These are phyloP conservation scores for Stenolophus ochropezus DNA, from an alignment of 2,888 invertebrate genomes.

Conservation along the genomic window DNA sequence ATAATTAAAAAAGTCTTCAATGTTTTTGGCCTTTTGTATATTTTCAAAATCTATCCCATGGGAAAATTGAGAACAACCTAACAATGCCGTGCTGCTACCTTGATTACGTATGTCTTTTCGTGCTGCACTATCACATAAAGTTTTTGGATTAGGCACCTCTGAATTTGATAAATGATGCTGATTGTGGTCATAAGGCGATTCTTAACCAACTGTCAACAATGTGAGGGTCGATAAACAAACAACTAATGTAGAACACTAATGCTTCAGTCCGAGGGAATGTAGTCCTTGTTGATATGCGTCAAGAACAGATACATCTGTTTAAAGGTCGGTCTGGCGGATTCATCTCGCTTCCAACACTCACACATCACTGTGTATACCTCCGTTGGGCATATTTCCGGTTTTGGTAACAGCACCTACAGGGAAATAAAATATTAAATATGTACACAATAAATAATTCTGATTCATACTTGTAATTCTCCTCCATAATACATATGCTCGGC, in stretches of 20 bases:
- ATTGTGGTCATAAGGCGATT: constrained; percentile 59
- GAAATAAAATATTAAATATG: not conserved
- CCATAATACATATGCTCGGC: constrained; percentile 81
- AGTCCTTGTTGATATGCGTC: constrained; percentile 78
- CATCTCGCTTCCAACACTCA: constrained; percentile 80
- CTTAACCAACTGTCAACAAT: constrained; percentile 46
- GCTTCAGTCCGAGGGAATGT: constrained; percentile 72
- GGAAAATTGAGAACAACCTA: constrained; percentile 21
- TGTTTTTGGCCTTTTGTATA: not conserved
- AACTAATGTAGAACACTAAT: not conserved
- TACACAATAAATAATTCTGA: not conserved
- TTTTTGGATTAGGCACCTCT: constrained; percentile 59
- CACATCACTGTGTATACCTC: constrained; percentile 86
- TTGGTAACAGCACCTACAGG: constrained; percentile 76
- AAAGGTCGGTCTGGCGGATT: constrained; percentile 77
- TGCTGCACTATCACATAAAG: constrained; percentile 55
- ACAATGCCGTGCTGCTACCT: constrained; percentile 40
- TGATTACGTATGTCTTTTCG: constrained; percentile 36
- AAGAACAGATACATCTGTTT: constrained; percentile 82
- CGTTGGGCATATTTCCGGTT: constrained; percentile 84
- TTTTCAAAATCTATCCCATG: not conserved
- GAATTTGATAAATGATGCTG: constrained; percentile 58
- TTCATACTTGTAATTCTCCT: constrained; percentile 76
- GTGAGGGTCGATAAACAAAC: constrained; percentile 24
- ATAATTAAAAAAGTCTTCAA: not conserved